A percentile compares a stretch with the other conserved stretches of the same genome.
These are phyloP conservation scores for Clarias fuscus DNA, from an alignment of 2,797 vertebrate species.

Conservation along the genomic window DNA sequence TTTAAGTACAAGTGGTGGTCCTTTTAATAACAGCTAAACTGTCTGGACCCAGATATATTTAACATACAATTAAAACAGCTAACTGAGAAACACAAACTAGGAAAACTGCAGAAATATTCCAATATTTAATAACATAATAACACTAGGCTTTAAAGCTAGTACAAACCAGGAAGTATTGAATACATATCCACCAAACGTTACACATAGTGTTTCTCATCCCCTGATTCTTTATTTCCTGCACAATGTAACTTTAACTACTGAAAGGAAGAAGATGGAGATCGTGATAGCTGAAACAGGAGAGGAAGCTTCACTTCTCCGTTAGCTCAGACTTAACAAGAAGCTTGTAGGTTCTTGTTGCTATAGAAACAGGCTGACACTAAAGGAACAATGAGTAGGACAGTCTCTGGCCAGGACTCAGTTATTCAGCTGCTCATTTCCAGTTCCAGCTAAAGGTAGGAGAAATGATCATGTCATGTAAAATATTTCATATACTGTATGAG, in stretches of 20 bases:
- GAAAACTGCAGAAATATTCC: too few relatives aligned
- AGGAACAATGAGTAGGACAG: not conserved
- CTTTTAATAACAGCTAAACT: too few relatives aligned
- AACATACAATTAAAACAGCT: too few relatives aligned
- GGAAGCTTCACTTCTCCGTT: slow-evolving; percentile 5
- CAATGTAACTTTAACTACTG: slow-evolving; percentile 5
- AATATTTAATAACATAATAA: too few relatives aligned
- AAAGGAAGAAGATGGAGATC: not conserved
- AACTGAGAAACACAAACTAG: too few relatives aligned
- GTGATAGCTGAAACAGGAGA: not conserved
- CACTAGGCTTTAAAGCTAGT: too few relatives aligned
- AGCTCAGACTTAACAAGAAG: slow-evolving; percentile 34
- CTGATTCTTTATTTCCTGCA: not conserved
- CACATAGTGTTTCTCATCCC: not conserved
- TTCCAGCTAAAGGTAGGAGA: slow-evolving; percentile 6
- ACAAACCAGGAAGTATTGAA: too few relatives aligned
- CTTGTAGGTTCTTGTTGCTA: slow-evolving; percentile 65
- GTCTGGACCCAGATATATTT: too few relatives aligned
- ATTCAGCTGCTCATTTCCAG: not conserved
- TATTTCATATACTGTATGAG: not conserved
- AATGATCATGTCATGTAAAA: not conserved
- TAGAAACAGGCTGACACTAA: slow-evolving; percentile 53
- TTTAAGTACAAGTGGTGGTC: too few relatives aligned
- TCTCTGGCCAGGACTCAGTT: not conserved
- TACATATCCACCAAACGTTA: not conserved